Percentiles rank a stretch among this genome's conserved stretches.
These are phyloP conservation scores for Neelides folsomi DNA, from an alignment of 2,888 invertebrate genomes.

Conservation along the genomic window DNA sequence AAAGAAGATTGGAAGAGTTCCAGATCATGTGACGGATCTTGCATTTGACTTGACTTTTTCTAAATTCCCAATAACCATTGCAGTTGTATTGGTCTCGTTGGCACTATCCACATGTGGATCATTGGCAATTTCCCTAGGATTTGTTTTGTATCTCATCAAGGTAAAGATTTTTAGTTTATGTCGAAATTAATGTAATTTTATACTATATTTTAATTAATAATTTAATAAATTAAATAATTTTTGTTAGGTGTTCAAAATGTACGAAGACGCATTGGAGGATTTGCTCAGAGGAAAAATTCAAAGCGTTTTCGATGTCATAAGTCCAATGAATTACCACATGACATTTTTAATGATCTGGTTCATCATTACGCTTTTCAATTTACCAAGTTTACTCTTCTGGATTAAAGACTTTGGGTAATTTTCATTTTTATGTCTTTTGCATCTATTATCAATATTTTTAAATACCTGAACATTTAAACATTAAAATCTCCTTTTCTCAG, in stretches of 20 bases:
- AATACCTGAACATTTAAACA: no score
- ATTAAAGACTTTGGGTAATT: slow-evolving; percentile 62
- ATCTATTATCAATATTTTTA: no score
- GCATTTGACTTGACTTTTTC: slow-evolving; percentile 41
- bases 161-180: slow-evolving; percentile 37
- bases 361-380: slow-evolving; percentile 51
- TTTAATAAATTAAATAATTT: slow-evolving; percentile 17
- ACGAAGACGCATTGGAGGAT: slow-evolving; percentile 59
- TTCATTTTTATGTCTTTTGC: no score
- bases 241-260: slow-evolving; percentile 54
- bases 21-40: slow-evolving; percentile 26
- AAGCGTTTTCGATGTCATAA: slow-evolving; percentile 16
- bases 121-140: slow-evolving; percentile 51
- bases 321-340: slow-evolving; percentile 50
- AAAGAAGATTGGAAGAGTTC: slow-evolving; percentile 21
- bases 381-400: slow-evolving; percentile 64
- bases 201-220: slow-evolving; percentile 2
- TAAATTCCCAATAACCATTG: slow-evolving; percentile 54
- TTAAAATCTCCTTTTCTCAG: background rate
- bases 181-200: background rate
- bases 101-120: slow-evolving; percentile 60
- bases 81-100: slow-evolving; percentile 49
- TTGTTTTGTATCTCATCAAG: slow-evolving; percentile 55
- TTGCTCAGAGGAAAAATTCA: slow-evolving; percentile 39
- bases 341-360: slow-evolving; percentile 57